Evolutionary conservation across 1,140 invertebrate genomes (phyloP), one percentile per base, ranked within the genome.

Genomic region (Panagrolaimus sp.): DNA sequence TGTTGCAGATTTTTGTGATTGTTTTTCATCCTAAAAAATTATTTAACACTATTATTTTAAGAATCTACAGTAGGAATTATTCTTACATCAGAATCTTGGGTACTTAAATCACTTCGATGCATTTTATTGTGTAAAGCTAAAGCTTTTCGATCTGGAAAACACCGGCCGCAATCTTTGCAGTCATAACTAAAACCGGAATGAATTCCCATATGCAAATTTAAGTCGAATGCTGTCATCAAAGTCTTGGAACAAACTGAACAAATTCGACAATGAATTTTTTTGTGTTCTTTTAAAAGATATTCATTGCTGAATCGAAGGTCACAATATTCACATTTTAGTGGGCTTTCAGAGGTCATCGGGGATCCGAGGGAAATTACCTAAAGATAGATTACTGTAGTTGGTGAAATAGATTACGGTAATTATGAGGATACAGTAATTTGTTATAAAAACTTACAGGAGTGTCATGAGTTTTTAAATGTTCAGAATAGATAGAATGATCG

Each of bases 91-190:
- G 38, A 17, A 69, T 66, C 67, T 26, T 45, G 43, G 0, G 46
- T 38, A 17, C 43, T 47, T 38, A 69, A 46, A 12, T 73, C 63
- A 63, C 74, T 71, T 45, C 76, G 10, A 64, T 78, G 76, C 4
- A 66, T 67, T 65, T 72, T 73, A 47, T 78, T 79, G 47, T 78
- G 77, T 43, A 75, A 71, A 12, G 77, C 75, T n/a, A 78, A 64
- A 1, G 75, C 47, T 69, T 78, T 78, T 21, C 77, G 43, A 44
- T 63, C 75, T 9, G 73, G 65, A 68, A 79, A 78, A 55, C 78
- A 78, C n/a, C 69, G 58, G 7, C 77, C 77, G 38, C 77, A 78
- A 44, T 78, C 77, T 47, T 78, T 78, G 69, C 77, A 78, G 38
- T 75, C 78, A 58, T 77, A 78, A 28, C 75, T 67, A 45, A 67